A percentile compares a stretch with the other conserved stretches of the same genome.
Conservation (phyloP, 2,113 vertebrate genomes). For the Apus apus region DNA sequence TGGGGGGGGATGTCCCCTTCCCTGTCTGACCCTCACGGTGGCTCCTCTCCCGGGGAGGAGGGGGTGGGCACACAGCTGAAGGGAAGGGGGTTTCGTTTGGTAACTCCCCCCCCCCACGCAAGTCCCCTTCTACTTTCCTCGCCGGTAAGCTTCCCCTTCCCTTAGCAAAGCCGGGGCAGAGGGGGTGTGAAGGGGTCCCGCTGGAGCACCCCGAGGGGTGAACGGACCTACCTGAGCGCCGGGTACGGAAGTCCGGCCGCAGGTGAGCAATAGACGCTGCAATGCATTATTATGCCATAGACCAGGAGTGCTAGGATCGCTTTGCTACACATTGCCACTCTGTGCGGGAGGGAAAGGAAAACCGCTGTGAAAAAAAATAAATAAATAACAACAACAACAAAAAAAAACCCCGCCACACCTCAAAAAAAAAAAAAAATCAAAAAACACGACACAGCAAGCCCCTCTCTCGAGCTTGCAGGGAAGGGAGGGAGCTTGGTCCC, state of each 20-base stretch:
- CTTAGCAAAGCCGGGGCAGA: neutral
- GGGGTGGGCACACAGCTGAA: neutral
- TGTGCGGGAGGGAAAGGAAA: slow-evolving; percentile 70
- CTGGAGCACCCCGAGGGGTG: neutral
- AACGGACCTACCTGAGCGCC: slow-evolving; percentile 85
- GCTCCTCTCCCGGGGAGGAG: neutral
- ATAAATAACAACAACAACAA: neutral
- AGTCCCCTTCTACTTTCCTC: neutral
- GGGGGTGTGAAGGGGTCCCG: neutral
- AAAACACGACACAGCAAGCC: neutral
- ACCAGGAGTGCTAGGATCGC: slow-evolving; percentile 89
- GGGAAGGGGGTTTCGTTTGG: neutral
- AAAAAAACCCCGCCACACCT: no score
- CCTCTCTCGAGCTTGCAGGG: neutral
- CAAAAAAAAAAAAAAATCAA: neutral
- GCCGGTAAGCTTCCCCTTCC: neutral
- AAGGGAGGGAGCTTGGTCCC: neutral
- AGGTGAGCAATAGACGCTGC: slow-evolving; percentile 90
- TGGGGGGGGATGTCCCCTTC: neutral
- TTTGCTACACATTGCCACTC: slow-evolving; percentile 93
- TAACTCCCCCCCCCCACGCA: neutral
- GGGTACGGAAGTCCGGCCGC: slow-evolving; percentile 88
- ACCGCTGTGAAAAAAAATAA: neutral
- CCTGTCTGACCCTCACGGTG: neutral
- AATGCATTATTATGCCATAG: slow-evolving; percentile 94